phyloP scores from a whole-genome alignment of 1,140 invertebrate species.

The Drosophila pseudoobscura region DNA sequence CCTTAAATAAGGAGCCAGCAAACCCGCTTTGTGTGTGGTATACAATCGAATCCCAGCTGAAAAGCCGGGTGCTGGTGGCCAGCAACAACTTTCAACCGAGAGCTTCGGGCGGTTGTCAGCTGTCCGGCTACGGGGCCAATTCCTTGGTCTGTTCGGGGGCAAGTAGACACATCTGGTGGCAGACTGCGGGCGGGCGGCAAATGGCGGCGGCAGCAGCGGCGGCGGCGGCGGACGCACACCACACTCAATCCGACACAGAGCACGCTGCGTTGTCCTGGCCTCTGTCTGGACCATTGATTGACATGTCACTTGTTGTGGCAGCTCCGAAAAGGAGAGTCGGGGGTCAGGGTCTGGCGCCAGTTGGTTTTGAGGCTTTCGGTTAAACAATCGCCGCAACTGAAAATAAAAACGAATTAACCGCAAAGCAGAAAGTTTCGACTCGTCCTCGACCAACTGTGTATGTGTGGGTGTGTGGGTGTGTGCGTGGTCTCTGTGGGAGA shows the following conservation, averaged over 20 bases:
- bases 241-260: background rate
- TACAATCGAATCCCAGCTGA: background rate
- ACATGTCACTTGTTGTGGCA: constrained; percentile 43
- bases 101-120: constrained; percentile 1
- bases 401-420: constrained; percentile 41
- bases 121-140: background rate
- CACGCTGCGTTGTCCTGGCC: constrained; percentile 1
- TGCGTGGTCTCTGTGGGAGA: background rate
- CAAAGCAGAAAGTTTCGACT: constrained; percentile 40
- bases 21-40: background rate
- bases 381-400: constrained; percentile 32
- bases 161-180: constrained; percentile 12
- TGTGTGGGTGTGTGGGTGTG: background rate
- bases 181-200: too few species aligned
- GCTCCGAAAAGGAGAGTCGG: background rate
- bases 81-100: background rate
- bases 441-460: constrained; percentile 27
- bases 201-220: too few species aligned
- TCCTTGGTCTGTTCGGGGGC: background rate
- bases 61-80: too few species aligned
- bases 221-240: background rate
- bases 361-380: constrained; percentile 30
- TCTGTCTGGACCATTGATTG: constrained; percentile 31
- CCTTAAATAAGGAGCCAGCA: too few species aligned
- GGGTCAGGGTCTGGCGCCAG: constrained; percentile 26